Evolutionary conservation across 1,140 invertebrate genomes (phyloP).

Genomic region (Listronotus oregonensis): DNA sequence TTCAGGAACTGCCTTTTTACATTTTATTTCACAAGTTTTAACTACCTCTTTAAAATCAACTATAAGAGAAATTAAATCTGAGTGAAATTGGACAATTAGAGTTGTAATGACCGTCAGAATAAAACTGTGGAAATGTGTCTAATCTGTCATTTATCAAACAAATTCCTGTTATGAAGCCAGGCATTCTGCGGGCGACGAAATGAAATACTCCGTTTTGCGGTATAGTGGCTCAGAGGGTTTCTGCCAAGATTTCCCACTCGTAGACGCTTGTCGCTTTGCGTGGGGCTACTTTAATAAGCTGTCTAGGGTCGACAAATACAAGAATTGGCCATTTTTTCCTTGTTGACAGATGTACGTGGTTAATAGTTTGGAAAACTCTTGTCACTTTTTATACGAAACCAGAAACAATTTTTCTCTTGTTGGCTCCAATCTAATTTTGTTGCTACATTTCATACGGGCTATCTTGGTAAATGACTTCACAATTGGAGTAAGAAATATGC

Average conservation of each 20-base stretch:
- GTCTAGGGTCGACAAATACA: constrained; percentile 49
- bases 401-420: constrained; percentile 44
- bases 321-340: constrained; percentile 48
- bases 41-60: too few relatives aligned
- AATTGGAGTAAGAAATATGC: too few relatives aligned
- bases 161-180: constrained; percentile 43
- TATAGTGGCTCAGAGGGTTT: constrained; percentile 15
- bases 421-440: constrained; percentile 44
- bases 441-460: constrained; percentile 36
- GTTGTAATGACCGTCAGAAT: constrained; percentile 17
- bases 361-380: constrained; percentile 52
- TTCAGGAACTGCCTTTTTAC: too few relatives aligned
- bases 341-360: constrained; percentile 53
- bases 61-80: constrained; percentile 4
- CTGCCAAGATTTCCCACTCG: constrained; percentile 22
- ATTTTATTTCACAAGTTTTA: too few relatives aligned
- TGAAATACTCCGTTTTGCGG: constrained; percentile 47
- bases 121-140: constrained; percentile 40
- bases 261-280: constrained; percentile 3
- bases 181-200: constrained; percentile 46
- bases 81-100: constrained; percentile 20
- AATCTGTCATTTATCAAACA: constrained; percentile 44
- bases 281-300: constrained; percentile 45
- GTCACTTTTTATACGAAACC: constrained; percentile 46
- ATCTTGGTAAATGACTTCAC: neutral